Evolutionary conservation across 2,113 vertebrate genomes (phyloP).

Genomic region (Mobula birostris): DNA sequence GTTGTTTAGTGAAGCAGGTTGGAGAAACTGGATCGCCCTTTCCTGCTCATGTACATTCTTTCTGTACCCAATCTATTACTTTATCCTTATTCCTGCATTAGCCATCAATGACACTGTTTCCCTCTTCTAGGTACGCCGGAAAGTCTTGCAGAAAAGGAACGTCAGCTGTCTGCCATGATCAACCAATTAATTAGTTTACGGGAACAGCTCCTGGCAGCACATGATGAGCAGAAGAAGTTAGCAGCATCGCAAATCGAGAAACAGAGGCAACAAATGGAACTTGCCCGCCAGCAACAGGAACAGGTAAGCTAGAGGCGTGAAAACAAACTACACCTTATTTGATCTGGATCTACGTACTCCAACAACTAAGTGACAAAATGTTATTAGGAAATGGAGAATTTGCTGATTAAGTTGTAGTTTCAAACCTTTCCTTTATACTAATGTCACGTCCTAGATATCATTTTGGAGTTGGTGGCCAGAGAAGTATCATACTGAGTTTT

Average conservation of each 20-base stretch:
- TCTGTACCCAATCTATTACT: neutral
- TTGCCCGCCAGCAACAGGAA: slow-evolving; percentile 96
- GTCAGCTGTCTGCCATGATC: slow-evolving; percentile 98
- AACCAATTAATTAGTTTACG: slow-evolving; percentile 95
- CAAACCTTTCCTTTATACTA: neutral
- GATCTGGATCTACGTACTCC: neutral
- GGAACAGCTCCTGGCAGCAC: slow-evolving; percentile 94
- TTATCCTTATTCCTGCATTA: neutral
- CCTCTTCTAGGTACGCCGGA: slow-evolving; percentile 80
- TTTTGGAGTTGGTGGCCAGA: neutral
- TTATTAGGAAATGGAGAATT: neutral
- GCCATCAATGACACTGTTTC: neutral
- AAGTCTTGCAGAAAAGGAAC: slow-evolving; percentile 94
- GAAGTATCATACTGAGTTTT: neutral
- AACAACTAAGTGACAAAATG: neutral
- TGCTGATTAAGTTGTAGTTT: neutral
- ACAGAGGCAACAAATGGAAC: slow-evolving; percentile 98
- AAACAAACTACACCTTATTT: neutral
- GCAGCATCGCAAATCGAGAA: slow-evolving; percentile 98
- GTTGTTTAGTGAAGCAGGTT: neutral
- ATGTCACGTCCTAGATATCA: neutral
- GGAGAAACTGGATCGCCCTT: neutral
- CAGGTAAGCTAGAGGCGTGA: slow-evolving; percentile 67
- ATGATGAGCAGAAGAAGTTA: slow-evolving; percentile 96
- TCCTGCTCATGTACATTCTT: neutral